Evolutionary conservation across 2,888 invertebrate genomes (phyloP).

Genomic region (Noctua janthina): DNA sequence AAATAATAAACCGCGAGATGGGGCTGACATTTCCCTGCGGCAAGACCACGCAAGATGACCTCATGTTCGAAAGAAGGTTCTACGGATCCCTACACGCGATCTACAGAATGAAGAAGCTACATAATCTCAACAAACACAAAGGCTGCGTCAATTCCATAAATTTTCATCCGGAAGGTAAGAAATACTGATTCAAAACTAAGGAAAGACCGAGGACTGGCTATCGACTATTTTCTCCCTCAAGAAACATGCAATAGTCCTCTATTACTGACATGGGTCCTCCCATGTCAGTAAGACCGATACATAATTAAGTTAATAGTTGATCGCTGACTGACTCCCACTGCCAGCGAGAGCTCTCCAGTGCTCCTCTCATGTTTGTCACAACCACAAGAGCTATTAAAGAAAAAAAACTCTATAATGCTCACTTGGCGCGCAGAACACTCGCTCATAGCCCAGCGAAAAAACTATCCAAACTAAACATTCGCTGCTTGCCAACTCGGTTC

Average conservation of each 20-base stretch:
- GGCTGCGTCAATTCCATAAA: constrained; percentile 98
- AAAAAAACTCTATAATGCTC: too few species aligned
- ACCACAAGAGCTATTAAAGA: too few species aligned
- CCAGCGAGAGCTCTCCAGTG: too few species aligned
- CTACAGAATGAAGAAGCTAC: constrained; percentile 94
- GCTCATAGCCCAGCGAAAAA: too few species aligned
- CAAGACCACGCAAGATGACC: constrained; percentile 84
- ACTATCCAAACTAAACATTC: too few species aligned
- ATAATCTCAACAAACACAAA: constrained; percentile 94
- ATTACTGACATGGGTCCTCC: too few species aligned
- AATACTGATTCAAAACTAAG: background rate
- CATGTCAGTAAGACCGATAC: background rate
- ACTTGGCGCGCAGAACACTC: too few species aligned
- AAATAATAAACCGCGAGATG: constrained; percentile 92
- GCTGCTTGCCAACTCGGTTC: too few species aligned
- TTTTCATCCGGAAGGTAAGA: constrained; percentile 94
- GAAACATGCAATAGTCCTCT: background rate
- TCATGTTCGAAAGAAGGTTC: constrained; percentile 92
- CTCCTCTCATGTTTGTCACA: too few species aligned
- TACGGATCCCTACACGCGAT: constrained; percentile 96
- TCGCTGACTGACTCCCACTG: background rate
- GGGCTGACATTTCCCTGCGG: constrained; percentile 88
- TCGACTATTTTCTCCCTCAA: background rate
- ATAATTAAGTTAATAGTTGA: background rate
- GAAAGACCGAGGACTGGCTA: background rate